These are phyloP conservation scores for Alsophila aescularia DNA, from an alignment of 2,888 invertebrate species.

Conservation along the genomic window DNA sequence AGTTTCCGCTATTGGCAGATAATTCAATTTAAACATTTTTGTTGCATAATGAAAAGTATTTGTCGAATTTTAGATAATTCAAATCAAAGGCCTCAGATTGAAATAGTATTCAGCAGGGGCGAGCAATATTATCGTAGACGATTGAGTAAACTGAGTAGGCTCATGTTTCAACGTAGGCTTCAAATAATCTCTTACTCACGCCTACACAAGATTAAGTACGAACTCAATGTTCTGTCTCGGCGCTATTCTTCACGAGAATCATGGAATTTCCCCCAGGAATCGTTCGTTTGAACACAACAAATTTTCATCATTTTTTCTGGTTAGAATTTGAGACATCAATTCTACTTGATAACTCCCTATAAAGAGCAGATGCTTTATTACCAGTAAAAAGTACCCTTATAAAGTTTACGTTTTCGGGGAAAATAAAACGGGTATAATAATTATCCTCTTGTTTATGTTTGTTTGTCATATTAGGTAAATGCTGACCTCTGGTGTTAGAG, in stretches of 20 bases:
- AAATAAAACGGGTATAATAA: neutral
- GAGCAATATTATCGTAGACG: no score
- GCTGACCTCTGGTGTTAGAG: no score
- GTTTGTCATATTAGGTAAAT: no score
- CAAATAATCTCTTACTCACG: slow-evolving; percentile 35
- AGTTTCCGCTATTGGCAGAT: no score
- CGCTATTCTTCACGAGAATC: slow-evolving; percentile 28
- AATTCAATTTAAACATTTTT: no score
- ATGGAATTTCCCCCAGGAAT: slow-evolving; percentile 36
- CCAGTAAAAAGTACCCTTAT: slow-evolving; percentile 10
- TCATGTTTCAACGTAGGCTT: neutral
- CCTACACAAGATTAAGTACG: slow-evolving; percentile 31
- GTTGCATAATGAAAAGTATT: no score
- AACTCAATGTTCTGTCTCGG: slow-evolving; percentile 24
- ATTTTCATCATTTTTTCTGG: slow-evolving; percentile 32
- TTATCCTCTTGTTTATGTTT: neutral
- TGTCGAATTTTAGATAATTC: no score
- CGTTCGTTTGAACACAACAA: slow-evolving; percentile 36
- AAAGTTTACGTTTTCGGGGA: slow-evolving; percentile 2
- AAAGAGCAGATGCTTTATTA: no score
- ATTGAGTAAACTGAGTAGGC: neutral
- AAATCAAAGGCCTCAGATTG: no score
- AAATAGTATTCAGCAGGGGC: no score
- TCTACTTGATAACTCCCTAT: slow-evolving; percentile 14
- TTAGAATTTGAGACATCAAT: slow-evolving; percentile 29